A percentile compares a stretch with the other conserved stretches of the same genome.
These are phyloP conservation scores for Heterotilapia buettikoferi DNA, from an alignment of 2,113 vertebrate genomes.

Conservation along the genomic window DNA sequence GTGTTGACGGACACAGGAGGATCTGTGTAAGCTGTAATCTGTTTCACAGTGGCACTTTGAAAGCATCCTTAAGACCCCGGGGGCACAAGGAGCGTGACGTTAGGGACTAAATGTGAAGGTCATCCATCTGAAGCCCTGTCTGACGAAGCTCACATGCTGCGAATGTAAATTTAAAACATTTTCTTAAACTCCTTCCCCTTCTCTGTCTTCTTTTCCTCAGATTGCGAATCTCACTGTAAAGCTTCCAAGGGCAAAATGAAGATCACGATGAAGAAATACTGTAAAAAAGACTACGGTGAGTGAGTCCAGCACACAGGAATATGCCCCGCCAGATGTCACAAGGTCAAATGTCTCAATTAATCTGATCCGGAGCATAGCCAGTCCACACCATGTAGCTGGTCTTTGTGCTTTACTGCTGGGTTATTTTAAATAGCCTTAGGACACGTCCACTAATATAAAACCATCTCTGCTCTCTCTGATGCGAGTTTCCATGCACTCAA, in stretches of 20 bases:
- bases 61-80: conserved; percentile 69
- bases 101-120: neutral
- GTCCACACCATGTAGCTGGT: neutral
- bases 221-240: conserved; percentile 97
- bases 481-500: neutral
- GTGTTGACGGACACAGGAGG: conserved; percentile 71
- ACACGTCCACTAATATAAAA: neutral
- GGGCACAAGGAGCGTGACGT: conserved; percentile 54
- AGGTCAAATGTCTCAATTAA: conserved; percentile 45
- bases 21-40: conserved; percentile 78
- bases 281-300: conserved; percentile 98
- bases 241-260: conserved; percentile 97
- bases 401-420: neutral
- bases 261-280: conserved; percentile 99
- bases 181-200: neutral
- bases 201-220: conserved; percentile 60
- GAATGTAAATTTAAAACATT: neutral
- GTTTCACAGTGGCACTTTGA: conserved; percentile 67
- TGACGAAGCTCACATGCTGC: neutral
- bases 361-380: neutral
- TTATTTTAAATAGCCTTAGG: conserved; percentile 26
- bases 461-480: neutral
- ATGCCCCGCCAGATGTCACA: neutral
- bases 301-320: conserved; percentile 20
- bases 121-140: neutral